phyloP scores from a whole-genome alignment of 1,140 invertebrate species.

The Eupeodes corollae region DNA sequence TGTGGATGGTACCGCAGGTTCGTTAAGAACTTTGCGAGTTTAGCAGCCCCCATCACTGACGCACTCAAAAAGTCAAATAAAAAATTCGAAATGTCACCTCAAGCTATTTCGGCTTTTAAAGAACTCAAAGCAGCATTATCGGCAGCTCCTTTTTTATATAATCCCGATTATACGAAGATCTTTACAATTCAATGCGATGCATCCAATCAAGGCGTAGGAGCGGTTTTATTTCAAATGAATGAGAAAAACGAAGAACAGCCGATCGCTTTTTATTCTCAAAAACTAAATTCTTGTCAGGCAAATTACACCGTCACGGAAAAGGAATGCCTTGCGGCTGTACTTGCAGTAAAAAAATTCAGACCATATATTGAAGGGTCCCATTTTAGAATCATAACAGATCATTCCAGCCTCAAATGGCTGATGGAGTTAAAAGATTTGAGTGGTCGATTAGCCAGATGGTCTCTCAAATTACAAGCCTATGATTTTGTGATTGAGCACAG shows the following conservation, averaged over 20 bases:
- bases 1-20: too few species aligned
- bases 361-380: slow-evolving; percentile 33
- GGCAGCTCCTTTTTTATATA: slow-evolving; percentile 22
- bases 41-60: too few species aligned
- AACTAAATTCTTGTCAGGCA: slow-evolving; percentile 20
- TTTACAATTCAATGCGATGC: slow-evolving; percentile 34
- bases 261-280: slow-evolving; percentile 28
- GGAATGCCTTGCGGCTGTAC: slow-evolving; percentile 38
- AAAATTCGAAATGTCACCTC: neutral
- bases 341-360: slow-evolving; percentile 32
- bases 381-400: slow-evolving; percentile 31
- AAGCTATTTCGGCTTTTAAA: neutral
- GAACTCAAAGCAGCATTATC: slow-evolving; percentile 15
- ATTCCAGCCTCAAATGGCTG: slow-evolving; percentile 17
- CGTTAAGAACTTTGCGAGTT: too few species aligned
- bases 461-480: slow-evolving; percentile 17
- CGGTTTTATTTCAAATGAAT: slow-evolving; percentile 25
- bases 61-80: neutral
- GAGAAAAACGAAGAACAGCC: slow-evolving; percentile 12
- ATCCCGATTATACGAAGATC: slow-evolving; percentile 24
- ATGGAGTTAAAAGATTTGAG: slow-evolving; percentile 30
- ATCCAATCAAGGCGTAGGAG: slow-evolving; percentile 22
- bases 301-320: slow-evolving; percentile 36
- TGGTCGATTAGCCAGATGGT: slow-evolving; percentile 21
- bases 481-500: slow-evolving; percentile 25